These are phyloP conservation scores for Physella acuta DNA, from an alignment of 1,140 invertebrate species.

Conservation along the genomic window DNA sequence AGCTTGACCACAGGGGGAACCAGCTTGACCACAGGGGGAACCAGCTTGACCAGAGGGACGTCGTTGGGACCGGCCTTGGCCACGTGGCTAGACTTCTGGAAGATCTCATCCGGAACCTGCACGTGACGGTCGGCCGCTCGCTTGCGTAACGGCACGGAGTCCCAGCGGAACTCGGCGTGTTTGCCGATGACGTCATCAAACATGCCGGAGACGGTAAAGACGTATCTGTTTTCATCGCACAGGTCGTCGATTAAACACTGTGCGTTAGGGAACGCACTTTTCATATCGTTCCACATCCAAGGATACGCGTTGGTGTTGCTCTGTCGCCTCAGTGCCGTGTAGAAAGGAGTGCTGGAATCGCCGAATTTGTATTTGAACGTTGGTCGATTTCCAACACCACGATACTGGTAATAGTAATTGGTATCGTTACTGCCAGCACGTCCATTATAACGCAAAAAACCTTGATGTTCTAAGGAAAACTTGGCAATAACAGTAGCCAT, in stretches of 20 bases:
- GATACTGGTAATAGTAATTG: too few relatives aligned
- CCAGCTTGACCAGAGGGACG: neutral
- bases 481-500: neutral
- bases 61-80: neutral
- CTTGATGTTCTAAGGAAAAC: conserved; percentile 5
- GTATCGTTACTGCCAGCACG: neutral
- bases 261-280: neutral
- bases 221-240: neutral
- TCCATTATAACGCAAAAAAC: neutral
- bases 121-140: neutral
- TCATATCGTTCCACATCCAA: too few relatives aligned
- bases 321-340: too few relatives aligned
- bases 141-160: too few relatives aligned
- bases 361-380: too few relatives aligned
- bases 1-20: too few relatives aligned
- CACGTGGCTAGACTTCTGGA: neutral
- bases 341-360: too few relatives aligned
- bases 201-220: neutral
- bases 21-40: too few relatives aligned
- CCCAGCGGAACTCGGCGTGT: too few relatives aligned
- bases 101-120: neutral
- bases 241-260: neutral
- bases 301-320: neutral
- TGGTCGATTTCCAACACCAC: too few relatives aligned
- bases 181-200: too few relatives aligned